Conservation (phyloP, 2,888 invertebrate genomes). For the Leptura quadrifasciata region DNA sequence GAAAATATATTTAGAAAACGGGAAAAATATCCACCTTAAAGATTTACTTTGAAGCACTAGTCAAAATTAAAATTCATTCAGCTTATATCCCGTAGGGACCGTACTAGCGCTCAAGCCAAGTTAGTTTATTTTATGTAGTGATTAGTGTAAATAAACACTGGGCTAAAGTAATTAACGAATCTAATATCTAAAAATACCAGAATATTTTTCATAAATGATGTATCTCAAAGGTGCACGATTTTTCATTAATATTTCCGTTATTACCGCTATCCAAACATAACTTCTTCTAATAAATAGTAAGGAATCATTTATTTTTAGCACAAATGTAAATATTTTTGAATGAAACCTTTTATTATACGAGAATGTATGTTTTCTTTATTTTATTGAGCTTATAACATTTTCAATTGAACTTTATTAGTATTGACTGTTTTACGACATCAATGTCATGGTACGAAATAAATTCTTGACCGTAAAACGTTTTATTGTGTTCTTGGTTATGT, state of each 20-base stretch:
- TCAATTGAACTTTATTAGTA: constrained; percentile 22
- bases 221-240: constrained; percentile 25
- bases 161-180: constrained; percentile 31
- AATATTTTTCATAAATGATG: constrained; percentile 14
- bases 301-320: constrained; percentile 31
- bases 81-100: not conserved
- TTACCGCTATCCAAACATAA: not conserved
- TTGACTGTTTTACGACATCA: constrained; percentile 28
- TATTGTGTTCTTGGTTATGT: not conserved
- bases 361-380: constrained; percentile 33
- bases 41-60: not conserved
- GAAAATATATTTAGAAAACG: no score
- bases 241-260: constrained; percentile 27
- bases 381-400: constrained; percentile 28
- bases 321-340: constrained; percentile 38
- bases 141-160: constrained; percentile 53
- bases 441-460: not conserved
- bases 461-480: not conserved
- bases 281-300: constrained; percentile 23
- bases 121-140: constrained; percentile 46
- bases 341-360: constrained; percentile 28
- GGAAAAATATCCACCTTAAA: no score
- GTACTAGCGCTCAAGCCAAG: constrained; percentile 18
- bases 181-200: constrained; percentile 38
- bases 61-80: not conserved